Evolutionary conservation across 2,113 vertebrate genomes (phyloP).

Genomic region (Himantopus leucocephalus): DNA sequence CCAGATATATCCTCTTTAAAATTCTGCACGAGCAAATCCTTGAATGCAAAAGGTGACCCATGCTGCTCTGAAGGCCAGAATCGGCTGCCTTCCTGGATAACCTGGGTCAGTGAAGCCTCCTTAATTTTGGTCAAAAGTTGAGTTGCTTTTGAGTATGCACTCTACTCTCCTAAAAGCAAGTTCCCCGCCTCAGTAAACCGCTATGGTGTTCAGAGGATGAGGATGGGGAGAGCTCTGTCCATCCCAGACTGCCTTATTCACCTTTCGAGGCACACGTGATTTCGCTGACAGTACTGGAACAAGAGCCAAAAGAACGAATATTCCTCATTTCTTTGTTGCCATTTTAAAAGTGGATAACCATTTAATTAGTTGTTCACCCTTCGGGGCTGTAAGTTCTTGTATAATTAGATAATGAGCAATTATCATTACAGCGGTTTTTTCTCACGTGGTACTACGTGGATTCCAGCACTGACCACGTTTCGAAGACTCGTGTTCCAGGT

Average conservation of each 20-base stretch:
- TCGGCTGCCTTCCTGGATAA: not conserved
- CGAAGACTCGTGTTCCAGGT: not conserved
- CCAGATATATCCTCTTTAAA: not conserved
- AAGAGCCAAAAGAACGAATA: not conserved
- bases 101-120: not conserved
- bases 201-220: not conserved
- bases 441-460: fast-evolving
- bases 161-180: not conserved
- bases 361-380: conserved; percentile 3
- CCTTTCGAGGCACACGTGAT: not conserved
- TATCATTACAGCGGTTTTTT: not conserved
- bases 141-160: not conserved
- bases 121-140: not conserved
- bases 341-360: not conserved
- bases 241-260: not conserved
- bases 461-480: not conserved
- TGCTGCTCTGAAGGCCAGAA: not conserved
- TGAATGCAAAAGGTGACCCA: not conserved
- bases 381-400: not conserved
- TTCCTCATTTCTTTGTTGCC: not conserved
- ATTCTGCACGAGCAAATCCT: not conserved
- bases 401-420: conserved; percentile 45
- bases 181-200: not conserved
- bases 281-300: not conserved
- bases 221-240: not conserved